Percentiles rank a stretch among this genome's conserved stretches.
Evolutionary conservation across 2,888 invertebrate genomes (phyloP).

Genomic region (Caenorhabditis doughertyi): DNA sequence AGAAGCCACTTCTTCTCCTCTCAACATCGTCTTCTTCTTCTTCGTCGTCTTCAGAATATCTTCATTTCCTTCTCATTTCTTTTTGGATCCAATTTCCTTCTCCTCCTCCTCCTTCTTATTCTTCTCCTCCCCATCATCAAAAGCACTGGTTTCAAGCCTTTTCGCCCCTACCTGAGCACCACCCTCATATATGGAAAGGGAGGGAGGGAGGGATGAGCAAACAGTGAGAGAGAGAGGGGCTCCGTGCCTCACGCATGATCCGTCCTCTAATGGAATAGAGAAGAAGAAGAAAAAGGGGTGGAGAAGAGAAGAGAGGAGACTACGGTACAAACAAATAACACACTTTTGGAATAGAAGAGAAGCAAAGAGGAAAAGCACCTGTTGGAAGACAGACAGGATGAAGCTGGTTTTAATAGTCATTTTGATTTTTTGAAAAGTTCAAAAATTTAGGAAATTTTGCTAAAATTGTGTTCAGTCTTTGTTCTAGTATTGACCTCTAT

Average conservation of each 20-base stretch:
- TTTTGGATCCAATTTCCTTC: constrained; percentile 43
- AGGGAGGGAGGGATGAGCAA: constrained; percentile 53
- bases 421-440: too few relatives aligned
- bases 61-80: constrained; percentile 16
- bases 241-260: constrained; percentile 21
- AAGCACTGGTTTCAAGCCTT: constrained; percentile 29
- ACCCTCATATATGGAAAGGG: too few relatives aligned
- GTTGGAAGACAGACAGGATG: not conserved
- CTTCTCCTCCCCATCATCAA: too few relatives aligned
- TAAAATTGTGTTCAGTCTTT: too few relatives aligned
- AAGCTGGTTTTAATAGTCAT: too few relatives aligned
- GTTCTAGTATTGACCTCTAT: too few relatives aligned
- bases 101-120: not conserved
- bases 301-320: constrained; percentile 8
- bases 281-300: constrained; percentile 35
- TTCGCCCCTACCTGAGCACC: constrained; percentile 33
- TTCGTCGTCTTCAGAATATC: constrained; percentile 32
- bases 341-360: not conserved
- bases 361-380: not conserved
- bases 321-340: constrained; percentile 39
- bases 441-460: too few relatives aligned
- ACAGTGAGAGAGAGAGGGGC: constrained; percentile 14
- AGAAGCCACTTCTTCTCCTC: constrained; percentile 18
- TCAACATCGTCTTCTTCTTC: not conserved
- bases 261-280: constrained; percentile 49